Base-by-base conservation (phyloP, 2,888 invertebrate species). In the Lycaena phlaeas region DNA sequence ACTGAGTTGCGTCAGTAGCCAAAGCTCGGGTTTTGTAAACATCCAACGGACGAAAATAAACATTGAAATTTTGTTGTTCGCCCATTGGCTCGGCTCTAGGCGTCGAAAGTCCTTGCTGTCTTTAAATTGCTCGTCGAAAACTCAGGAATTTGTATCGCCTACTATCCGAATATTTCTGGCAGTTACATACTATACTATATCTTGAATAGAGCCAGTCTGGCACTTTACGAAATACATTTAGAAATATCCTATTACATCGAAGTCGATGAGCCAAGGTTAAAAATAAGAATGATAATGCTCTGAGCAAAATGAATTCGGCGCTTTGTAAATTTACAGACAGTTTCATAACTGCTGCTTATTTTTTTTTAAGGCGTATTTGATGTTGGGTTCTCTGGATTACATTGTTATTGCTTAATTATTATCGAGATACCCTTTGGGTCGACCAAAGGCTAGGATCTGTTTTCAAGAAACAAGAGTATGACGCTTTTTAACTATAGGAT, bases 21-120 rank as follows among this genome's bases (percentile, higher is more conserved):
- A 68, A 69, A 70, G 64, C 64, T 58, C 46, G 47, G 49, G 52
- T 54, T 68, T 63, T 70, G 72, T 79, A 79, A 81, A 78, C 78
- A 77, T 43, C 46, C 31, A 43, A 45, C 54, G 60, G 64, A 71
- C 77, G 61, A 65, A 74, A 81, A 81, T 81, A 81, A 71, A 71
- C 65, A 54, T 50, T 38, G 49, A 43, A 52, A 46, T 60, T 44
- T 57, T 55, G 59, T 60, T 64, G 60, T 64, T 64, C 59, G 57
- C 51, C 57, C 64, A 62, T 67, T 68, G 64, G 67, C 68, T 66
- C 63, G 59, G 64, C 59, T 61, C 56, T 40, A 41, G 40, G 44
- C 37, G 14, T 45, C 41, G 43, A 36, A 42, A 41, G 46, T 49
- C 45, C 48, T 49, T 43, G 40, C 38, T 25, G 29, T 40, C 22